Conservation (phyloP, 1,140 invertebrate species). For the Drosophila chauvacae region DNA sequence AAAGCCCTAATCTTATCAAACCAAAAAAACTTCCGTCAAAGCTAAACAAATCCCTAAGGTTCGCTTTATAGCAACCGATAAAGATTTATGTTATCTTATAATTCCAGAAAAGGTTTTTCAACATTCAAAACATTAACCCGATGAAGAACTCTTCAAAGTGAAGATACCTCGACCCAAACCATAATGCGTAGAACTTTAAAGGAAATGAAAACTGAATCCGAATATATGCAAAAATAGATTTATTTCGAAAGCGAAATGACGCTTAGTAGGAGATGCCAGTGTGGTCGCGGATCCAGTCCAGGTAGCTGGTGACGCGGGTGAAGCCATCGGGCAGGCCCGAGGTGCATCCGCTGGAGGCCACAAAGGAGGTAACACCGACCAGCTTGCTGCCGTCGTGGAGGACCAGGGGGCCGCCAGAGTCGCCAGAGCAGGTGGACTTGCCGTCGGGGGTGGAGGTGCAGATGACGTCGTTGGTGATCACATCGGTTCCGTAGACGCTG, state of each 20-base stretch:
- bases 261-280: background rate
- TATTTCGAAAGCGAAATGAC: background rate
- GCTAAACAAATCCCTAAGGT: constrained; percentile 10
- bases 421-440: constrained; percentile 83
- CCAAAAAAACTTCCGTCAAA: background rate
- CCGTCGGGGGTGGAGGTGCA: constrained; percentile 25
- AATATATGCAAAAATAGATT: constrained; percentile 1
- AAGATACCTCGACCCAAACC: background rate
- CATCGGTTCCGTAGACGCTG: too few relatives aligned
- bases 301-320: constrained; percentile 9
- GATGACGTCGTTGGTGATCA: too few relatives aligned
- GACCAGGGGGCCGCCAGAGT: constrained; percentile 86
- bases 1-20: constrained; percentile 19
- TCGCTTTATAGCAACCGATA: background rate
- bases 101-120: too few relatives aligned
- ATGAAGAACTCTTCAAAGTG: too few relatives aligned
- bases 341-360: constrained; percentile 38
- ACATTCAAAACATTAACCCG: too few relatives aligned
- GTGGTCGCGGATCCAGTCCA: background rate
- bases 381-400: constrained; percentile 80
- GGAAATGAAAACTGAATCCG: background rate
- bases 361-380: constrained; percentile 85
- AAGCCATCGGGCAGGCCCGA: constrained; percentile 82
- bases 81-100: background rate
- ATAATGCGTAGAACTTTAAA: too few relatives aligned